phyloP scores from a whole-genome alignment of 2,113 vertebrate genomes.

The Rattus norvegicus region GRCr8 NC_086022.1:21630001-21630500 shows the following conservation, averaged over 20 bases:
- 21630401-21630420: not conserved
- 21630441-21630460: slow-evolving; percentile 21
- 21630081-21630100: not conserved
- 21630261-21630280: slow-evolving; percentile 39
- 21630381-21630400: not conserved
- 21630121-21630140: not conserved
- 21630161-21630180: slow-evolving; percentile 20
- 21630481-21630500: not conserved
- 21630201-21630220: slow-evolving; percentile 41
- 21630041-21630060: not conserved
- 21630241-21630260: not conserved
- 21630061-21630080: not conserved
- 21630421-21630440: not conserved
- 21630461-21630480: slow-evolving; percentile 12
- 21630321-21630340: not conserved
- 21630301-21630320: slow-evolving; percentile 44
- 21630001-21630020: not conserved
- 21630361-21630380: not conserved
- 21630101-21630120: too few species aligned
- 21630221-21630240: slow-evolving; percentile 61
- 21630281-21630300: not conserved
- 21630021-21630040: not conserved
- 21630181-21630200: slow-evolving; percentile 26
- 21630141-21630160: not conserved
- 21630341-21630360: slow-evolving; percentile 18